Evolutionary conservation across 1,140 invertebrate species (phyloP), one percentile per base, ranked within the genome.

Genomic region (Drosophila novamexicana): DNA sequence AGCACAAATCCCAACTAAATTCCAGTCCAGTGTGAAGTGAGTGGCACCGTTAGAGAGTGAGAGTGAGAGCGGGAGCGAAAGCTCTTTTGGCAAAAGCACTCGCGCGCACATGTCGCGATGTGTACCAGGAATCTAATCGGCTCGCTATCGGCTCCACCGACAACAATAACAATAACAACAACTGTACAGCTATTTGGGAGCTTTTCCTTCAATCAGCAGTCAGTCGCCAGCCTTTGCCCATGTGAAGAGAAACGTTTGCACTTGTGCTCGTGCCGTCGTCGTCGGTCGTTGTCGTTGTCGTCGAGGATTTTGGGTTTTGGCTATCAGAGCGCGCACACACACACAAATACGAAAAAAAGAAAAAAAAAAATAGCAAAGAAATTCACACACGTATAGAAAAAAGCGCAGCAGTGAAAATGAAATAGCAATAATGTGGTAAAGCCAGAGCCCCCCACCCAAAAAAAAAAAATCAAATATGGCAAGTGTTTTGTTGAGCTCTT

Each of bases 231-330:
- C 71, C 75, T 81, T 78, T 72, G 81, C 76, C 81, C 79, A 66
- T 78, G 66, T 83, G 65, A 75, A 86, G 82, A 86, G 82, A 79
- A 79, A 70, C 80, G 64, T 81, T 74, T 69, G 80, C 81, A 73
- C 76, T 79, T 79, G 76, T 79, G 73, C 74, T 76, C 67, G 75
- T 66, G 70, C 65, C 71, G 65, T 69, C 50, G 71, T 62, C 52
- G 65, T 62, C 71, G 70, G 36, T 40, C 54, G 70, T 67, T 59
- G 69, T 71, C 42, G 68, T 52, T 72, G 75, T 73, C 70, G 78
- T 81, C 81, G 84, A 88, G 83, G 83, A 86, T 86, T 82, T 84
- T 83, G 83, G 76, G 69, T 86, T 86, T 79, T 77, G 73, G 75
- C 67, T 71, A 73, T 78, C 72, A 69, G 57, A 70, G 67, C 67